Percentiles rank a stretch among this genome's conserved stretches.
These are phyloP conservation scores for Hybos culiciformis DNA, from an alignment of 2,888 invertebrate species.

Conservation along the genomic window DNA sequence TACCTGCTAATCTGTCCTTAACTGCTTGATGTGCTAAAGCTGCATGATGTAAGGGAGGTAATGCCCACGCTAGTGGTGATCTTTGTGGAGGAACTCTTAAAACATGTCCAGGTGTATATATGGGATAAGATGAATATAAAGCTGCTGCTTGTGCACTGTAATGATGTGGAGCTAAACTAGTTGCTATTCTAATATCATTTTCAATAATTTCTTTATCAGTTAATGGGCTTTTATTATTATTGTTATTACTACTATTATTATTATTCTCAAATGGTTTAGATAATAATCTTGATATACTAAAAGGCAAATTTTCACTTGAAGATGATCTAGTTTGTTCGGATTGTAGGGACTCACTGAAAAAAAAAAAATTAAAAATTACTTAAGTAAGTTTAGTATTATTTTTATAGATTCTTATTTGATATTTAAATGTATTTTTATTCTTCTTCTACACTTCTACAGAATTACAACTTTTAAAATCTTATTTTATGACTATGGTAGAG, in stretches of 20 bases:
- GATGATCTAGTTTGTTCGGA: slow-evolving; percentile 38
- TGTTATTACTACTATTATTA: slow-evolving; percentile 21
- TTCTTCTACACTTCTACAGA: too few relatives aligned
- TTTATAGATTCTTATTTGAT: too few relatives aligned
- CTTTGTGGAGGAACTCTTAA: slow-evolving; percentile 68
- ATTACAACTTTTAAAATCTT: too few relatives aligned
- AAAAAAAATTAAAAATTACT: slow-evolving; percentile 23
- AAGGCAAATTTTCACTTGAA: slow-evolving; percentile 46
- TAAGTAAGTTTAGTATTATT: too few relatives aligned
- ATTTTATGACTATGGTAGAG: too few relatives aligned
- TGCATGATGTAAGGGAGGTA: slow-evolving; percentile 41
- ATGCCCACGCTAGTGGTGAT: slow-evolving; percentile 36
- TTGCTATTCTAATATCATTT: slow-evolving; percentile 31
- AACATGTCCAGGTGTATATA: slow-evolving; percentile 51
- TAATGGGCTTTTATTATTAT: slow-evolving; percentile 24
- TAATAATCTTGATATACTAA: slow-evolving; percentile 68
- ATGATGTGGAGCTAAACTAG: slow-evolving; percentile 32
- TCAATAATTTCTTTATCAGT: slow-evolving; percentile 30
- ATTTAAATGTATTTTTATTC: too few relatives aligned
- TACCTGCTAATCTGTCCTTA: slow-evolving; percentile 72
- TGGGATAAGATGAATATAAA: slow-evolving; percentile 34
- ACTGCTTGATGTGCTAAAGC: slow-evolving; percentile 70
- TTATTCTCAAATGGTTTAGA: slow-evolving; percentile 59
- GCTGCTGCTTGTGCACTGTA: slow-evolving; percentile 32
- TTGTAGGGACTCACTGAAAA: slow-evolving; percentile 35